phyloP scores from a whole-genome alignment of 1,140 invertebrate genomes.

The Nebria ingens region DNA sequence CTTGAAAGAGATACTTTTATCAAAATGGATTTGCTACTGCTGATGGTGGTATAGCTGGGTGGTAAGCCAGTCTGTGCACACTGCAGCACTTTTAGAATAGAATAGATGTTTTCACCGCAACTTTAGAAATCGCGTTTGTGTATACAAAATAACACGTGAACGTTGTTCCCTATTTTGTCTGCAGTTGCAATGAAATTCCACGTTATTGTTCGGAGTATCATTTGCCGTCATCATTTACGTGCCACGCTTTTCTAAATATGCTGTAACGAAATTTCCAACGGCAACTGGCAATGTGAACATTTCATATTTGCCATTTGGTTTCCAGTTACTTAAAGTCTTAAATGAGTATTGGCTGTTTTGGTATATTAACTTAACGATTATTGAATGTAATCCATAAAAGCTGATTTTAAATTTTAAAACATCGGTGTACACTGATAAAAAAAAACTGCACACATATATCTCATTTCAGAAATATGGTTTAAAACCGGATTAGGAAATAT shows the following conservation, averaged over 20 bases:
- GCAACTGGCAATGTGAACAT: no score
- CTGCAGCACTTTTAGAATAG: background rate
- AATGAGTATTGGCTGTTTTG: no score
- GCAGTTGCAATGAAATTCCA: background rate
- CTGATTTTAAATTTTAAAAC: no score
- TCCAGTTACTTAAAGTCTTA: no score
- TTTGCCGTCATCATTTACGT: background rate
- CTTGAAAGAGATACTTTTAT: slow-evolving; percentile 8
- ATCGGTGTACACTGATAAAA: no score
- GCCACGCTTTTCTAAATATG: background rate
- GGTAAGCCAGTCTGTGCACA: background rate
- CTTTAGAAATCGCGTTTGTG: slow-evolving; percentile 2
- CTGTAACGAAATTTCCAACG: no score
- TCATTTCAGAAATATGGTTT: no score
- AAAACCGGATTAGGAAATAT: no score
- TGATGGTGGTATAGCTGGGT: background rate
- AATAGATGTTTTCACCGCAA: background rate
- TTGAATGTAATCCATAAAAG: no score
- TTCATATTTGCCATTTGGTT: no score
- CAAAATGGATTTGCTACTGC: background rate
- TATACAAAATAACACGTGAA: slow-evolving; percentile 6
- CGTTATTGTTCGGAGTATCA: background rate
- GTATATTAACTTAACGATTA: no score
- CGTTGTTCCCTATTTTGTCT: background rate
- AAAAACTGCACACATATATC: no score